phyloP scores from a whole-genome alignment of 2,113 vertebrate genomes.

The Meleagris gallopavo region DNA sequence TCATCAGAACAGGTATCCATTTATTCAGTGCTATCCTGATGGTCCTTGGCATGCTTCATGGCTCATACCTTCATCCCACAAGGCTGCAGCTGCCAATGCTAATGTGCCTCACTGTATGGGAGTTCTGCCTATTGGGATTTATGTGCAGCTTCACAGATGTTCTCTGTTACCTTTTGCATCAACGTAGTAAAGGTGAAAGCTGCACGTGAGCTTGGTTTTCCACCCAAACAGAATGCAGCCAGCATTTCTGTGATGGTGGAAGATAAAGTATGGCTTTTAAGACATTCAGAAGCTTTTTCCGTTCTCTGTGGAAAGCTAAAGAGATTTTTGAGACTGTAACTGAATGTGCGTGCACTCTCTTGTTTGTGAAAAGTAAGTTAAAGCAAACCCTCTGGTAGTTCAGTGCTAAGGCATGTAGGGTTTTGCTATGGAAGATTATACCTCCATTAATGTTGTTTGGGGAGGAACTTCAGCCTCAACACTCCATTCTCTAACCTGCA shows the following conservation, averaged over 20 bases:
- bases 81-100: neutral
- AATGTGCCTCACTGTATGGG: neutral
- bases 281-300: neutral
- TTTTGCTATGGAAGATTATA: neutral
- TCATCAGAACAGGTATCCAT: neutral
- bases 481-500: too few relatives aligned
- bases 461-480: neutral
- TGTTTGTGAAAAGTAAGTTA: neutral
- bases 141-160: neutral
- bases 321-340: conserved; percentile 8
- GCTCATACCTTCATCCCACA: neutral
- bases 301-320: neutral
- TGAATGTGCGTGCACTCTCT: neutral
- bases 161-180: neutral
- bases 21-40: neutral
- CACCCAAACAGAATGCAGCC: neutral
- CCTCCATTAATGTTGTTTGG: neutral
- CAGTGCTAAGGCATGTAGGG: neutral
- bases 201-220: neutral
- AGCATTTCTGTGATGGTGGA: neutral
- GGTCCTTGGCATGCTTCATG: neutral
- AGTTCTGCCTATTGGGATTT: neutral
- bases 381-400: neutral
- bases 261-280: neutral
- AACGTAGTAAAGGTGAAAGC: neutral